Percentiles rank a stretch among this genome's conserved stretches.
Evolutionary conservation across 2,888 invertebrate species (phyloP).

Genomic region (Epinotia demarniana): DNA sequence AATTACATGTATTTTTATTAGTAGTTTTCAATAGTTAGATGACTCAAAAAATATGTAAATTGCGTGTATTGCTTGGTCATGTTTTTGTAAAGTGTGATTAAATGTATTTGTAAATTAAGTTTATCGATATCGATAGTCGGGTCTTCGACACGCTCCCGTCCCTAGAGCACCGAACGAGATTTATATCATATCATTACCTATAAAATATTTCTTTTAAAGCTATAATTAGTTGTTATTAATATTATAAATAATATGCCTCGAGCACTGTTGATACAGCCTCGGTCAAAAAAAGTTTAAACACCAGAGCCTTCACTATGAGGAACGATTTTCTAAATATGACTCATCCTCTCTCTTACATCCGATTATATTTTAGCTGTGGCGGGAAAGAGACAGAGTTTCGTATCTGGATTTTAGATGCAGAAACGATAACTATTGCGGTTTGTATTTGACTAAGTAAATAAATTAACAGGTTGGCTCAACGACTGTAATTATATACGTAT

Average conservation of each 20-base stretch:
- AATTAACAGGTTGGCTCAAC: conserved; percentile 17
- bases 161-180: conserved; percentile 71
- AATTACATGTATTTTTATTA: neutral
- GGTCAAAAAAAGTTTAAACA: conserved; percentile 34
- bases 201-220: conserved; percentile 84
- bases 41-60: neutral
- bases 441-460: conserved; percentile 26
- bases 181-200: conserved; percentile 84
- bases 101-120: neutral
- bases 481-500: conserved; percentile 14
- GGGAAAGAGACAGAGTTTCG: conserved; percentile 1
- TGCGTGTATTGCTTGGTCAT: neutral
- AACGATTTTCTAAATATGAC: conserved; percentile 25
- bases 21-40: neutral
- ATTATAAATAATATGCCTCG: conserved; percentile 78
- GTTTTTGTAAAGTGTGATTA: neutral
- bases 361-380: neutral
- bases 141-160: conserved; percentile 57
- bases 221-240: conserved; percentile 84
- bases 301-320: conserved; percentile 22
- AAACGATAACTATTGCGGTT: neutral
- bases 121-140: conserved; percentile 52
- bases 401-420: conserved; percentile 7
- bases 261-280: conserved; percentile 60
- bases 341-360: conserved; percentile 9